Percentiles rank a stretch among this genome's conserved stretches.
Conservation (phyloP, 1,140 invertebrate genomes). For the Drosophila yakuba region DNA sequence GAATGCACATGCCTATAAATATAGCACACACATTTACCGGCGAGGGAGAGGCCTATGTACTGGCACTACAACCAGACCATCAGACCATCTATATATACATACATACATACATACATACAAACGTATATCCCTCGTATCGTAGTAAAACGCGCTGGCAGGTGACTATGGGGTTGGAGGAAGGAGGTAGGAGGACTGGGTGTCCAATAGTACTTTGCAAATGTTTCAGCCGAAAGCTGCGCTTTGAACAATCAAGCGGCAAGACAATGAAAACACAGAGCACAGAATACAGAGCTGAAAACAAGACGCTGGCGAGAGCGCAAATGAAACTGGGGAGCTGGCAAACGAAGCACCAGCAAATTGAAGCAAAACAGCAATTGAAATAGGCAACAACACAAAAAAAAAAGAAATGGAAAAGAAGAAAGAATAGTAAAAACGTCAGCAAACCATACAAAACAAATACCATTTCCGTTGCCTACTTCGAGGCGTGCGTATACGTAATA, state of each 20-base stretch:
- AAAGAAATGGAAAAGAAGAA: background rate
- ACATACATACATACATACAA: constrained; percentile 2
- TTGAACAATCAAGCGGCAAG: constrained; percentile 77
- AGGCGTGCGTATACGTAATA: constrained; percentile 54
- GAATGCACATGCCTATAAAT: constrained; percentile 60
- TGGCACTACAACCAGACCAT: constrained; percentile 8
- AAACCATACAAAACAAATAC: constrained; percentile 31
- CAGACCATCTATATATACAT: background rate
- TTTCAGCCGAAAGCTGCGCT: constrained; percentile 77
- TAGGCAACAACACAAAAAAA: constrained; percentile 5
- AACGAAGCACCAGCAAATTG: constrained; percentile 56
- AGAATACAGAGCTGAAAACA: constrained; percentile 25
- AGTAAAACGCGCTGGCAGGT: constrained; percentile 74
- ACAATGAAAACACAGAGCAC: constrained; percentile 67
- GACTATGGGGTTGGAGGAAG: constrained; percentile 6
- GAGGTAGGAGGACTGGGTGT: constrained; percentile 10
- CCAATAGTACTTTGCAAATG: constrained; percentile 74
- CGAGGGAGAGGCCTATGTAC: constrained; percentile 50
- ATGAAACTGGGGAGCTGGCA: constrained; percentile 64
- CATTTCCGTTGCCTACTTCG: constrained; percentile 67
- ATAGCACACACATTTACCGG: constrained; percentile 53
- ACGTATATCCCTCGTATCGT: constrained; percentile 28
- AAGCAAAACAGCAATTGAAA: constrained; percentile 62
- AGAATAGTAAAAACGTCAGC: constrained; percentile 5
- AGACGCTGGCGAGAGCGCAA: constrained; percentile 62